A percentile compares a stretch with the other conserved stretches of the same genome.
These are phyloP conservation scores for Martes flavigula DNA, from an alignment of 2,797 vertebrate genomes.

Conservation along the genomic window DNA sequence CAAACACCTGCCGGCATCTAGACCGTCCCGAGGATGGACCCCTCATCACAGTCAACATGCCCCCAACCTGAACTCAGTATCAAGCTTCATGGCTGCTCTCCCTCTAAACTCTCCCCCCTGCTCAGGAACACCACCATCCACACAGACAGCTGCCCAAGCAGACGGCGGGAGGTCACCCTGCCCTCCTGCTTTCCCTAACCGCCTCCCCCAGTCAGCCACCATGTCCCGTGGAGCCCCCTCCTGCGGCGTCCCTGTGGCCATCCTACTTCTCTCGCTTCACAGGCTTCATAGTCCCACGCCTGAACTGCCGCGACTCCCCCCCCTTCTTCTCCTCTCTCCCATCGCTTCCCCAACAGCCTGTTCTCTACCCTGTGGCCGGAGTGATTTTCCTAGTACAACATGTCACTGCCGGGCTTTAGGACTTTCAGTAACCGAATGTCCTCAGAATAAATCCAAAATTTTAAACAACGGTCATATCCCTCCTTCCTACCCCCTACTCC, in stretches of 20 bases:
- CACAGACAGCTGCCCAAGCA: background rate
- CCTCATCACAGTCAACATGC: no score
- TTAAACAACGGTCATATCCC: background rate
- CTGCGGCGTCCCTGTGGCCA: background rate
- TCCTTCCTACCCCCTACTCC: background rate
- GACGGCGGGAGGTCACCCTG: background rate
- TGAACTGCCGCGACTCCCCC: background rate
- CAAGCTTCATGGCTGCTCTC: background rate
- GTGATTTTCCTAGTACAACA: background rate
- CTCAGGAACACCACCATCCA: accelerated
- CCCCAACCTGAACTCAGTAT: background rate
- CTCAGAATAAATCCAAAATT: background rate
- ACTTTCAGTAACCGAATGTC: background rate
- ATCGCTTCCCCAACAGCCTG: background rate
- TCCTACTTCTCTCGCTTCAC: background rate
- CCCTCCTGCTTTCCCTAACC: accelerated
- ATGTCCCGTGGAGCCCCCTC: accelerated
- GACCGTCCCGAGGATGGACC: background rate
- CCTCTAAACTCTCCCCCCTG: background rate
- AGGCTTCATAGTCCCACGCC: background rate
- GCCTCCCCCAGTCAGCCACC: background rate
- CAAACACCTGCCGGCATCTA: background rate
- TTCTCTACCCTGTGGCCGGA: background rate
- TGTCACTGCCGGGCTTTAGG: background rate
- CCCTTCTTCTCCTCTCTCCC: background rate